Conservation (phyloP, 2,797 vertebrate genomes). For the Siniperca undulata region DNA sequence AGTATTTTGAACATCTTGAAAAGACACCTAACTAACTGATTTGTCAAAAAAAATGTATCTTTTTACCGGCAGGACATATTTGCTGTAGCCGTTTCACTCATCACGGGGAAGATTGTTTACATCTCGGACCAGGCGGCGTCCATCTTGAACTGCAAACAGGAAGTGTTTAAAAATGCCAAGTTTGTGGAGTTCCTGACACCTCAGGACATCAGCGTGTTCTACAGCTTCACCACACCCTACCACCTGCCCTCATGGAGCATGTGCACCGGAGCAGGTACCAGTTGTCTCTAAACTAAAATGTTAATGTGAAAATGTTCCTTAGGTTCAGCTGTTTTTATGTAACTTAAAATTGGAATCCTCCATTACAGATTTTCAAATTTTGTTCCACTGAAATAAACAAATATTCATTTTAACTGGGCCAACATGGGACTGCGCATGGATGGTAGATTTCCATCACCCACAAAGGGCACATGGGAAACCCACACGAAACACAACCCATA, state of each 20-base stretch:
- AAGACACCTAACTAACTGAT: background rate
- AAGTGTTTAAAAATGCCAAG: conserved; percentile 91
- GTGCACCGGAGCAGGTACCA: conserved; percentile 90
- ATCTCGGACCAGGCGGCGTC: conserved; percentile 93
- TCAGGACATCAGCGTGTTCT: conserved; percentile 95
- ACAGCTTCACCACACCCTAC: conserved; percentile 93
- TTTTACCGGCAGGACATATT: conserved; percentile 91
- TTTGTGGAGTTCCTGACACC: conserved; percentile 96
- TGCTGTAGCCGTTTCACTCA: conserved; percentile 93
- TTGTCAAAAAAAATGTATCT: too few species aligned
- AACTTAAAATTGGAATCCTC: too few species aligned
- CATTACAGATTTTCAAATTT: background rate
- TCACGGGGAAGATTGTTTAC: conserved; percentile 94
- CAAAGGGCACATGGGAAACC: conserved; percentile 31
- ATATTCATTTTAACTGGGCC: background rate
- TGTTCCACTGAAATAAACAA: background rate
- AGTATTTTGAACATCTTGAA: background rate
- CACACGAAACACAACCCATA: conserved; percentile 19
- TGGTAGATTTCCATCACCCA: background rate
- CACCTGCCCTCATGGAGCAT: conserved; percentile 93
- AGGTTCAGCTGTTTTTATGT: too few species aligned
- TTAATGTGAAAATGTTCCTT: background rate
- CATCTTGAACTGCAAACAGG: conserved; percentile 90
- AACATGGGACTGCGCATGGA: background rate
- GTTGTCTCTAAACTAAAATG: background rate